Percentiles rank a stretch among this genome's conserved stretches.
phyloP scores from a whole-genome alignment of 2,888 invertebrate genomes.

The Apodemia duryi region DNA sequence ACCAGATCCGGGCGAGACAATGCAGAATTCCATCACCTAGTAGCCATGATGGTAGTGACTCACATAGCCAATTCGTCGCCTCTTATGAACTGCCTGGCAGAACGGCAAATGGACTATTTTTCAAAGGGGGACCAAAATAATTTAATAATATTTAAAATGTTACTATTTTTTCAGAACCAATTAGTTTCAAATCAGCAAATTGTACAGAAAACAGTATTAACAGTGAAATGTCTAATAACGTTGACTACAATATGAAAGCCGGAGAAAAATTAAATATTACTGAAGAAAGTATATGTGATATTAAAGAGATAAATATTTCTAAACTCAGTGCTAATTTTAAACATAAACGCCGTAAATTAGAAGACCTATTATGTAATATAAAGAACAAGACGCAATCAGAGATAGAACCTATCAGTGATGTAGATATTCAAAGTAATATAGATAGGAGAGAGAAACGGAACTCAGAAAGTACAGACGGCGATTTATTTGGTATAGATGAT shows the following conservation, averaged over 20 bases:
- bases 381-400: constrained; percentile 38
- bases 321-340: constrained; percentile 41
- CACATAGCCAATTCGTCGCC: too few species aligned
- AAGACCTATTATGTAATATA: constrained; percentile 44
- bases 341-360: constrained; percentile 52
- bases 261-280: not conserved
- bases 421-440: not conserved
- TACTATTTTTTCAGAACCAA: constrained; percentile 40
- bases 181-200: constrained; percentile 24
- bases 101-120: too few species aligned
- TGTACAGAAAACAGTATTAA: constrained; percentile 24
- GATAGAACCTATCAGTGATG: not conserved
- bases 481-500: constrained; percentile 37
- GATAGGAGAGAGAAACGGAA: constrained; percentile 11
- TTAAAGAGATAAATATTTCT: constrained; percentile 23
- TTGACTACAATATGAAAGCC: not conserved
- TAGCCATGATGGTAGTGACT: too few species aligned
- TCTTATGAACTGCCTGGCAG: too few species aligned
- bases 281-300: constrained; percentile 15
- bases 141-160: not conserved
- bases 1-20: too few species aligned
- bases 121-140: too few species aligned
- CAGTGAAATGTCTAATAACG: constrained; percentile 19
- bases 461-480: constrained; percentile 8
- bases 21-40: too few species aligned